Evolutionary conservation across 2,113 vertebrate genomes (phyloP).

Genomic region (Brachypodius melanocephalos): DNA sequence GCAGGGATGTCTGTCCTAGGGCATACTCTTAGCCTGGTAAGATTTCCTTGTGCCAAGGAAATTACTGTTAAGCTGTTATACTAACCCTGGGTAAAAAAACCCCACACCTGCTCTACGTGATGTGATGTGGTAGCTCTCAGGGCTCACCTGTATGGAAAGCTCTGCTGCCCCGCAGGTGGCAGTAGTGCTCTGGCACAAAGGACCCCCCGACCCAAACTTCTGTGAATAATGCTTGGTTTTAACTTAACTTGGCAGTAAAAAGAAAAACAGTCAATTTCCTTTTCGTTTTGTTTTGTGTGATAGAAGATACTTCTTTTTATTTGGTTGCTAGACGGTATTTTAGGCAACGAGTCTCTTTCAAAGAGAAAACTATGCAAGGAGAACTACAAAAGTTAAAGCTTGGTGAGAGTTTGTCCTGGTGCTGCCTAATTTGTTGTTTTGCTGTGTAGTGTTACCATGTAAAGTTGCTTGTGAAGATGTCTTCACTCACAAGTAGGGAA

Average conservation of each 20-base stretch:
- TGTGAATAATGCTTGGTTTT: neutral
- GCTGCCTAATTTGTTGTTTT: neutral
- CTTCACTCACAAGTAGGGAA: neutral
- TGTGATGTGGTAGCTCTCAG: neutral
- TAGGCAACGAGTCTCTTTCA: neutral
- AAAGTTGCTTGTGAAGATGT: neutral
- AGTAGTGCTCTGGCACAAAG: neutral
- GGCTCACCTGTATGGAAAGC: neutral
- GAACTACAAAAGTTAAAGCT: neutral
- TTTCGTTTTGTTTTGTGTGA: neutral
- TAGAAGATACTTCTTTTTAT: neutral
- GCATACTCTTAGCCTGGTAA: neutral
- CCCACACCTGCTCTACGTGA: neutral
- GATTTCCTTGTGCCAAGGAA: neutral
- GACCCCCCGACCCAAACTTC: neutral
- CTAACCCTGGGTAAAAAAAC: neutral
- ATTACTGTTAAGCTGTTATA: neutral
- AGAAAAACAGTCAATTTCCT: fast-evolving
- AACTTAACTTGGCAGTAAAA: neutral
- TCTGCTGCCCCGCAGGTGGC: neutral
- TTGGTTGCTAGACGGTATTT: neutral
- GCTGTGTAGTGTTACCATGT: neutral
- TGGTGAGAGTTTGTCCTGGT: neutral
- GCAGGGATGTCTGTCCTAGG: neutral
- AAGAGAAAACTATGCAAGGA: neutral